Percentiles rank a stretch among this genome's conserved stretches.
These are phyloP conservation scores for Ochotona princeps DNA, from an alignment of 2,113 vertebrate genomes.

Conservation along the genomic window DNA sequence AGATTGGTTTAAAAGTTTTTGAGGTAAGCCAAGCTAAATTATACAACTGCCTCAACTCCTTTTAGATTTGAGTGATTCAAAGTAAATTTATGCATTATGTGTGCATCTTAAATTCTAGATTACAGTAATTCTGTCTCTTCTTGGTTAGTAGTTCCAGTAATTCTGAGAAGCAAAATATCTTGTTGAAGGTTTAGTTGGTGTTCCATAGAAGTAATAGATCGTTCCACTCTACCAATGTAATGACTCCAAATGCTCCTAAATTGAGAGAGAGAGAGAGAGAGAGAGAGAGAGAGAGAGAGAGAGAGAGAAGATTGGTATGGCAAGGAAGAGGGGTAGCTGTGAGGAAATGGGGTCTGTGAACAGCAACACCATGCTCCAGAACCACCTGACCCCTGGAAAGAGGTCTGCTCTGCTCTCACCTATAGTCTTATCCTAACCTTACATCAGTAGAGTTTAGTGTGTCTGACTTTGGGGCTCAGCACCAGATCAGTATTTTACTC, in stretches of 20 bases:
- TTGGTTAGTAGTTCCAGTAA: slow-evolving; percentile 53
- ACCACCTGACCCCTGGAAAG: rapidly evolving
- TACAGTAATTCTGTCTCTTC: slow-evolving; percentile 43
- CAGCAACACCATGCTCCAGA: neutral
- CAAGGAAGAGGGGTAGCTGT: neutral
- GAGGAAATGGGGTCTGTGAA: neutral
- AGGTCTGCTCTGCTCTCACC: neutral
- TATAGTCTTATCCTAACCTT: neutral
- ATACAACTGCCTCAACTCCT: neutral
- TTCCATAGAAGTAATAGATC: slow-evolving; percentile 21
- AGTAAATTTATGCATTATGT: neutral
- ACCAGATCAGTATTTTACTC: neutral
- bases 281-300: slow-evolving; percentile 40
- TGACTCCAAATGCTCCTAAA: neutral
- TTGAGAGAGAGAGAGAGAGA: slow-evolving; percentile 1
- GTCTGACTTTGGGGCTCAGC: neutral
- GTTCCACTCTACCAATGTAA: slow-evolving; percentile 20
- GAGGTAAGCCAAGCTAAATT: neutral
- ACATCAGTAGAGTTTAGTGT: neutral
- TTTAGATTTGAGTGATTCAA: slow-evolving; percentile 2
- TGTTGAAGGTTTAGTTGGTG: neutral
- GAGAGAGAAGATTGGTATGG: neutral
- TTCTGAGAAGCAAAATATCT: slow-evolving; percentile 46
- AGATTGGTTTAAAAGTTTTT: neutral
- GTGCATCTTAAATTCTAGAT: slow-evolving; percentile 52